Evolutionary conservation across 2,888 invertebrate species (phyloP).

Genomic region (Erebia palarica): DNA sequence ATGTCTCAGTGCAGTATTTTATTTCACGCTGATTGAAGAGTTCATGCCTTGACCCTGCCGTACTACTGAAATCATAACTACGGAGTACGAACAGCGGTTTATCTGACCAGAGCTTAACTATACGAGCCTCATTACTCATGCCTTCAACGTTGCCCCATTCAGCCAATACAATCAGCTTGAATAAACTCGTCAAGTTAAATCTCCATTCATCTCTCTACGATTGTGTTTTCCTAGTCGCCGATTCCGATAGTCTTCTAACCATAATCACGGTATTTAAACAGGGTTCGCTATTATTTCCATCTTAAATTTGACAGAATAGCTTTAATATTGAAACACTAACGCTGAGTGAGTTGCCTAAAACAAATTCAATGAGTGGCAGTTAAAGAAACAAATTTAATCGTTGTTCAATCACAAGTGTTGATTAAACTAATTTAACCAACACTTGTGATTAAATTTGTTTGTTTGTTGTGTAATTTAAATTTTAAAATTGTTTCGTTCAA

Average conservation of each 20-base stretch:
- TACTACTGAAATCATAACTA: not conserved
- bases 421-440: too few relatives aligned
- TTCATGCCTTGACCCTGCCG: not conserved
- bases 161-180: conserved; percentile 42
- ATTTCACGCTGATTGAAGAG: not conserved
- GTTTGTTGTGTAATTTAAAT: too few relatives aligned
- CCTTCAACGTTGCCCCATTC: conserved; percentile 39
- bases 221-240: conserved; percentile 2
- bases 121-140: conserved; percentile 41
- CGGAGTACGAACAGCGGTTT: not conserved
- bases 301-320: not conserved
- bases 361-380: too few relatives aligned
- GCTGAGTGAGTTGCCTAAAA: too few relatives aligned
- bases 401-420: too few relatives aligned
- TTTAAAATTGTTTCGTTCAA: too few relatives aligned
- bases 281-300: not conserved
- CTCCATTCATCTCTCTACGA: conserved; percentile 18
- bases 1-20: too few relatives aligned
- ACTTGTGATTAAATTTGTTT: too few relatives aligned
- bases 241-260: not conserved
- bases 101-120: conserved; percentile 7
- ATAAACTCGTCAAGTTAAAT: conserved; percentile 41
- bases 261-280: not conserved
- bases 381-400: too few relatives aligned
- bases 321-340: too few relatives aligned